Conservation (phyloP, 2,113 vertebrate genomes). For the Edolisoma coerulescens region DNA sequence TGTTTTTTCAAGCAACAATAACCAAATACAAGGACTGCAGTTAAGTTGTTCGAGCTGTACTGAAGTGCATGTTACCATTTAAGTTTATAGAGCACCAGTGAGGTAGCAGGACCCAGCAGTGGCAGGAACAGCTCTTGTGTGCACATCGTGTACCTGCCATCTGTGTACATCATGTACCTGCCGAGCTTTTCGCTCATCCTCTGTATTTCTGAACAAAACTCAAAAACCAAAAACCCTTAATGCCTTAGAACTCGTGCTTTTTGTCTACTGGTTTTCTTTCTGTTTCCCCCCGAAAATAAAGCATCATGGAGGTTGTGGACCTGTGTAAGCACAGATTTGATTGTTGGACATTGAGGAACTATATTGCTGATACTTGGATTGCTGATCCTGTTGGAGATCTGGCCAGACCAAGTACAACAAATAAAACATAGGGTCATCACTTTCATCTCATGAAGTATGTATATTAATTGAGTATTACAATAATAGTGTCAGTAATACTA, state of each 20-base stretch:
- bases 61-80: background rate
- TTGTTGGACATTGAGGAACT: background rate
- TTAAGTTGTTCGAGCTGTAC: background rate
- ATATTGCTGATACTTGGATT: background rate
- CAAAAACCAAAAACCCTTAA: background rate
- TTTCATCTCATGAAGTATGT: background rate
- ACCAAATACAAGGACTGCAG: background rate
- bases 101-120: background rate
- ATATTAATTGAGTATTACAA: background rate
- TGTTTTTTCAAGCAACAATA: background rate
- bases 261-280: background rate
- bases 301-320: background rate
- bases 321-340: background rate
- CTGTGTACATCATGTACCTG: background rate
- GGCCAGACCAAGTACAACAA: background rate
- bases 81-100: background rate
- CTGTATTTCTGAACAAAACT: background rate
- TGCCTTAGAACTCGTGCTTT: background rate
- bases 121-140: background rate
- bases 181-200: background rate
- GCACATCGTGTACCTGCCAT: accelerated
- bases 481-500: background rate
- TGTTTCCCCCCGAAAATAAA: background rate
- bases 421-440: background rate
- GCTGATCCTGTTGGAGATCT: background rate